Conservation (phyloP, 2,113 vertebrate genomes). For the Xenopus laevis region DNA sequence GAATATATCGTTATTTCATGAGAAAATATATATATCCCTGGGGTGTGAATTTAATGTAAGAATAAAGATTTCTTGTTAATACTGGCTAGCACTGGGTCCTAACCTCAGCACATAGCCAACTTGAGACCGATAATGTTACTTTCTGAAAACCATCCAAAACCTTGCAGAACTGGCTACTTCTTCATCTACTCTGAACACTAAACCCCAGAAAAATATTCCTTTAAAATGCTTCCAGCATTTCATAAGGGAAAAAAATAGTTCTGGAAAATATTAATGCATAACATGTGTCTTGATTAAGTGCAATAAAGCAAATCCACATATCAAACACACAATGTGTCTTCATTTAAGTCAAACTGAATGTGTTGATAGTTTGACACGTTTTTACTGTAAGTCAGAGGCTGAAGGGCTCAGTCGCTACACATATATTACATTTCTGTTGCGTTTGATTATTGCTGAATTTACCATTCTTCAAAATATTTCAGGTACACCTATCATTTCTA, state of each 20-base stretch:
- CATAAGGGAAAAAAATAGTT: not conserved
- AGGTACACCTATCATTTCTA: no score
- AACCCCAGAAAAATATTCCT: conserved; percentile 39
- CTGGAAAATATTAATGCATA: conserved; percentile 49
- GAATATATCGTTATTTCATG: conserved; percentile 64
- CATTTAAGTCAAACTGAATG: conserved; percentile 30
- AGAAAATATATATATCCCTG: conserved; percentile 50
- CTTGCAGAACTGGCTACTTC: conserved; percentile 55
- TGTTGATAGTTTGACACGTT: conserved; percentile 44
- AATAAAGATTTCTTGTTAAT: conserved; percentile 62
- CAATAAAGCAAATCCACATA: conserved; percentile 46
- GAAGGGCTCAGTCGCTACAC: conserved; percentile 9
- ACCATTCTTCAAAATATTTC: no score
- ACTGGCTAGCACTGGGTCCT: conserved; percentile 53
- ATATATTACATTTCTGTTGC: no score
- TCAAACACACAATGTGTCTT: conserved; percentile 44
- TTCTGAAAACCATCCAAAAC: conserved; percentile 60
- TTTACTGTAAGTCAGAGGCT: conserved; percentile 37
- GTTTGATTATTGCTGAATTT: no score
- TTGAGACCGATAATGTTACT: conserved; percentile 60
- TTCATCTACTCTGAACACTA: conserved; percentile 48
- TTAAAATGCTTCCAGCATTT: conserved; percentile 52
- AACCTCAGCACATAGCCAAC: conserved; percentile 53
- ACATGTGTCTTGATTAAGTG: conserved; percentile 30
- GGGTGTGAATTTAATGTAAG: conserved; percentile 52